Percentiles rank a stretch among this genome's conserved stretches.
phyloP scores from a whole-genome alignment of 2,797 vertebrate genomes.

The Pseudomugil tenellus region DNA sequence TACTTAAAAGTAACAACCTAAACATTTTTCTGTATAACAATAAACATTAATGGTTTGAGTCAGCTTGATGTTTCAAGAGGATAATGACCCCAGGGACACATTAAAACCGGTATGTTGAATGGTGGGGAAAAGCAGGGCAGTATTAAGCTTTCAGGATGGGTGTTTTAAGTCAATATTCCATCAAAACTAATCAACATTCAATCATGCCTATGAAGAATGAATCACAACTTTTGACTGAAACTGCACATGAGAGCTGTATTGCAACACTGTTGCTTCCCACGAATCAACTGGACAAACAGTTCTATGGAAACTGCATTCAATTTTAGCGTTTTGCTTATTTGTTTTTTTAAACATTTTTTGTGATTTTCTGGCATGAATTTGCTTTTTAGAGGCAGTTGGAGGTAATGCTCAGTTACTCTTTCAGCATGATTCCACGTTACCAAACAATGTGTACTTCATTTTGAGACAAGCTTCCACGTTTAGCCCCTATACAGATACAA shows the following conservation, averaged over 20 bases:
- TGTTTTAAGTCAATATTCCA: not conserved
- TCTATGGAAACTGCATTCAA: not conserved
- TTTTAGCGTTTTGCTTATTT: no score
- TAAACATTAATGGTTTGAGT: not conserved
- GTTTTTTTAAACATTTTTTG: not conserved
- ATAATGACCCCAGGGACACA: not conserved
- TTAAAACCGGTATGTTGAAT: not conserved
- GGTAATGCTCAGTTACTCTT: not conserved
- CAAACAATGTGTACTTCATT: not conserved
- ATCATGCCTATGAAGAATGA: not conserved
- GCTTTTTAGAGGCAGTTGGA: not conserved
- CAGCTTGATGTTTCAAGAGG: not conserved
- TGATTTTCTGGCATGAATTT: not conserved
- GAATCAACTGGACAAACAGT: not conserved
- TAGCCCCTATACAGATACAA: slow-evolving; percentile 16
- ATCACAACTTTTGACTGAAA: not conserved
- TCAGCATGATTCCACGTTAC: not conserved
- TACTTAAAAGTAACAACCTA: not conserved
- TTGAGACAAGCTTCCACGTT: not conserved
- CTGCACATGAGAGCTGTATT: not conserved
- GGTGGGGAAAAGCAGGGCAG: not conserved
- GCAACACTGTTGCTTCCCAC: not conserved
- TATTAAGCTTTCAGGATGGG: not conserved
- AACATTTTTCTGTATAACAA: not conserved
- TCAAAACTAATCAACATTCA: no score